Conservation (phyloP, 2,113 vertebrate genomes). For the Pluvialis apricaria region DNA sequence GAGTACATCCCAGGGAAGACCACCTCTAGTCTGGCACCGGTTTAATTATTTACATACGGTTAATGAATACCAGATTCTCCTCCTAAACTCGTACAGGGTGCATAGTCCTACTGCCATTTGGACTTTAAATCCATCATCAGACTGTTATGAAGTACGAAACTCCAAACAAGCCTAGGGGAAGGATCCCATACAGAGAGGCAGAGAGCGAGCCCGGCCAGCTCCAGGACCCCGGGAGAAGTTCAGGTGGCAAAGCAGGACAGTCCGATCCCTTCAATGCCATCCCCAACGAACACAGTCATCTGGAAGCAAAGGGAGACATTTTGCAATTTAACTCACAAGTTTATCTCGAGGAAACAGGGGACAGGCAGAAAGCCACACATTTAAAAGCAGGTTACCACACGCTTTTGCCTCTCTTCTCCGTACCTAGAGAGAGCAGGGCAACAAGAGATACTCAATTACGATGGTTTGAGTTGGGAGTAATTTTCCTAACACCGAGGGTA, state of each 20-base stretch:
- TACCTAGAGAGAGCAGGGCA: neutral
- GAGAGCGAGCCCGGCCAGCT: accelerated
- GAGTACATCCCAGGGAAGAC: neutral
- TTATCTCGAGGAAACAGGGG: neutral
- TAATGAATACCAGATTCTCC: constrained; percentile 57
- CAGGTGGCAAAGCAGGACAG: neutral
- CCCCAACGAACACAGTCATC: neutral
- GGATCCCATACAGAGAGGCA: neutral
- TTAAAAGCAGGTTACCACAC: neutral
- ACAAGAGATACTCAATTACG: neutral
- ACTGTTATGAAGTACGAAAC: neutral
- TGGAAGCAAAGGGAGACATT: neutral
- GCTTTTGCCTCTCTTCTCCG: neutral
- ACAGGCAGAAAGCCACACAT: accelerated
- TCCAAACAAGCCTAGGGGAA: neutral
- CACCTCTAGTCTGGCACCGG: neutral
- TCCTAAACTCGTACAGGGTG: constrained; percentile 34
- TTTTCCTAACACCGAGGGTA: accelerated
- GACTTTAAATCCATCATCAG: constrained; percentile 44
- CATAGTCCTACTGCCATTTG: constrained; percentile 46
- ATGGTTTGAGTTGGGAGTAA: accelerated
- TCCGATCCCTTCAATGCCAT: neutral
- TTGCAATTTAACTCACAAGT: neutral
- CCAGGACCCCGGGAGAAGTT: neutral
- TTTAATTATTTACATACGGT: constrained; percentile 66